These are phyloP conservation scores for Lutjanus erythropterus DNA, from an alignment of 2,113 vertebrate species.

Conservation along the genomic window DNA sequence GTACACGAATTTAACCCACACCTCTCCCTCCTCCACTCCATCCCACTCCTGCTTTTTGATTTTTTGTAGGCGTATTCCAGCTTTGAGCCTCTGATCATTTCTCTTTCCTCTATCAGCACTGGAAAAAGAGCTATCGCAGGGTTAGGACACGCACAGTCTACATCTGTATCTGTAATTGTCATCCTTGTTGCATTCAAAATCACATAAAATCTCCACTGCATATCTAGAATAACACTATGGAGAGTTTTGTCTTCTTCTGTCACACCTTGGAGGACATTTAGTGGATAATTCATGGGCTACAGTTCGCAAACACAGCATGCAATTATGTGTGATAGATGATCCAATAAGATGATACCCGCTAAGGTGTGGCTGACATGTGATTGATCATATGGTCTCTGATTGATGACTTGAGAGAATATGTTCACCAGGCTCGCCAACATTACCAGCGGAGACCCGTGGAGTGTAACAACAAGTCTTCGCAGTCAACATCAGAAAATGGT, in stretches of 20 bases:
- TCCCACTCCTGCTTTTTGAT: slow-evolving; percentile 21
- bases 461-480: slow-evolving; percentile 12
- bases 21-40: slow-evolving; percentile 13
- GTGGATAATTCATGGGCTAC: slow-evolving; percentile 47
- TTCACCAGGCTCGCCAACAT: slow-evolving; percentile 14
- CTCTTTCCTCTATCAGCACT: neutral
- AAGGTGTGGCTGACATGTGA: slow-evolving; percentile 58
- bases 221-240: neutral
- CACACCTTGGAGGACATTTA: slow-evolving; percentile 45
- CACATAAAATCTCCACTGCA: neutral
- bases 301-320: slow-evolving; percentile 45
- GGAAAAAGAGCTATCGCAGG: neutral
- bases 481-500: neutral
- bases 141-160: neutral
- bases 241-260: slow-evolving; percentile 29
- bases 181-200: neutral
- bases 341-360: slow-evolving; percentile 46
- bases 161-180: neutral
- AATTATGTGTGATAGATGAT: slow-evolving; percentile 69
- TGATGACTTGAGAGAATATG: slow-evolving; percentile 53
- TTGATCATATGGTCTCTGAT: slow-evolving; percentile 58
- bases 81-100: slow-evolving; percentile 26
- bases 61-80: neutral
- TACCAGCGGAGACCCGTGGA: neutral
- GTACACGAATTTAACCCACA: slow-evolving; percentile 60